A percentile compares a stretch with the other conserved stretches of the same genome.
Evolutionary conservation across 2,888 invertebrate genomes (phyloP).

Genomic region (Nemotelus pantherinus): DNA sequence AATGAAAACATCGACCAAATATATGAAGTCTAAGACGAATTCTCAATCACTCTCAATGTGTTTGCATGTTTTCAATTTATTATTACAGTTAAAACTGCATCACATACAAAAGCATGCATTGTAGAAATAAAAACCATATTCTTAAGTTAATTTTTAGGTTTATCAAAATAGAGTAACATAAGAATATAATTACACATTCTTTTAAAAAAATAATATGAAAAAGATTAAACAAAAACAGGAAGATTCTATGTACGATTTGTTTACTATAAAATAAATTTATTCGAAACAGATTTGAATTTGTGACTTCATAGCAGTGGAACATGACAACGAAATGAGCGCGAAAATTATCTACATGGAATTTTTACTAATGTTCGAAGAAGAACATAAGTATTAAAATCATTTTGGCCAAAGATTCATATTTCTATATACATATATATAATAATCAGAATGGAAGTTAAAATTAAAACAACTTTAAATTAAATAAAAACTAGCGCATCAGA

Average conservation of each 20-base stretch:
- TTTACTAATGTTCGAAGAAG: no score
- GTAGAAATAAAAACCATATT: not conserved
- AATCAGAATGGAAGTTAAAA: no score
- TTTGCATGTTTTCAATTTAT: conserved; percentile 31
- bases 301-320: no score
- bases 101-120: conserved; percentile 10
- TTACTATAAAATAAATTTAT: conserved; percentile 50
- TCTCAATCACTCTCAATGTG: conserved; percentile 4
- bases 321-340: no score
- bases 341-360: no score
- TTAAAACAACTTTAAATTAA: no score
- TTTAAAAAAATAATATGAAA: not conserved
- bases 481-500: no score
- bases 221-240: conserved; percentile 20
- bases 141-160: conserved; percentile 19
- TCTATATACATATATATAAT: no score
- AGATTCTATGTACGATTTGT: conserved; percentile 50
- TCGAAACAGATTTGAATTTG: conserved; percentile 14
- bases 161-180: conserved; percentile 1
- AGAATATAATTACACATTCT: not conserved
- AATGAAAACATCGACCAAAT: conserved; percentile 38
- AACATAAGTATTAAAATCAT: no score
- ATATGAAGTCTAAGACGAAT: conserved; percentile 7
- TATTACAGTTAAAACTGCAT: conserved; percentile 26
- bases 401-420: no score